A percentile compares a stretch with the other conserved stretches of the same genome.
Conservation (phyloP, 2,888 invertebrate genomes). For the Panopea generosa region DNA sequence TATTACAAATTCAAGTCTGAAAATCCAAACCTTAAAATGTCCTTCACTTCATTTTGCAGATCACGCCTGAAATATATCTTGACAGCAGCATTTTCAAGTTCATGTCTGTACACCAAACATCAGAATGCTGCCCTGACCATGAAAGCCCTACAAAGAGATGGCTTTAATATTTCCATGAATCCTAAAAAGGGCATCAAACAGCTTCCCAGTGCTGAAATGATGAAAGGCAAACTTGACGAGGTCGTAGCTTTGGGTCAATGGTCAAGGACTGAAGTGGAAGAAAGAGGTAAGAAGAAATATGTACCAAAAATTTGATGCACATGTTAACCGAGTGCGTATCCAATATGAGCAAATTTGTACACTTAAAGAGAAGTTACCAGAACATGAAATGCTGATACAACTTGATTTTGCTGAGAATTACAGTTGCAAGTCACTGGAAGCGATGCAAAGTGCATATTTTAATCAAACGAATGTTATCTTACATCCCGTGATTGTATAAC, state of each 20-base stretch:
- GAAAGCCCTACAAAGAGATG: slow-evolving; percentile 8
- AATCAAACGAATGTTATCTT: slow-evolving; percentile 32
- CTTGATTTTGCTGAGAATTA: slow-evolving; percentile 49
- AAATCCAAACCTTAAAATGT: slow-evolving; percentile 33
- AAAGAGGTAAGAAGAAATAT: slow-evolving; percentile 31
- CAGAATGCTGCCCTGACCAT: slow-evolving; percentile 25
- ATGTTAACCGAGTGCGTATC: slow-evolving; percentile 28
- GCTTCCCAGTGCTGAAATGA: neutral
- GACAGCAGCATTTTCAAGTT: slow-evolving; percentile 10
- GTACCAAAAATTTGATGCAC: slow-evolving; percentile 40
- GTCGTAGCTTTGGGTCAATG: slow-evolving; percentile 16
- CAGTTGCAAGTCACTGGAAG: slow-evolving; percentile 29
- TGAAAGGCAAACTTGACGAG: neutral
- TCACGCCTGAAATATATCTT: slow-evolving; percentile 26
- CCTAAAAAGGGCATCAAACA: slow-evolving; percentile 9
- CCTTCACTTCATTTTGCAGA: slow-evolving; percentile 33
- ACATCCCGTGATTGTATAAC: slow-evolving; percentile 58
- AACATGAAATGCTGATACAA: slow-evolving; percentile 22
- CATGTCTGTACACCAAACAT: slow-evolving; percentile 31
- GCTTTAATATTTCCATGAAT: slow-evolving; percentile 8
- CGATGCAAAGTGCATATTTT: slow-evolving; percentile 37
- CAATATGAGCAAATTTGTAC: slow-evolving; percentile 35
- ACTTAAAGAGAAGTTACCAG: slow-evolving; percentile 18
- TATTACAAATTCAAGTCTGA: slow-evolving; percentile 24
- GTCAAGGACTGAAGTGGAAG: slow-evolving; percentile 27